A percentile compares a stretch with the other conserved stretches of the same genome.
Evolutionary conservation across 2,113 vertebrate genomes (phyloP).

Genomic region (Bombycilla garrulus): DNA sequence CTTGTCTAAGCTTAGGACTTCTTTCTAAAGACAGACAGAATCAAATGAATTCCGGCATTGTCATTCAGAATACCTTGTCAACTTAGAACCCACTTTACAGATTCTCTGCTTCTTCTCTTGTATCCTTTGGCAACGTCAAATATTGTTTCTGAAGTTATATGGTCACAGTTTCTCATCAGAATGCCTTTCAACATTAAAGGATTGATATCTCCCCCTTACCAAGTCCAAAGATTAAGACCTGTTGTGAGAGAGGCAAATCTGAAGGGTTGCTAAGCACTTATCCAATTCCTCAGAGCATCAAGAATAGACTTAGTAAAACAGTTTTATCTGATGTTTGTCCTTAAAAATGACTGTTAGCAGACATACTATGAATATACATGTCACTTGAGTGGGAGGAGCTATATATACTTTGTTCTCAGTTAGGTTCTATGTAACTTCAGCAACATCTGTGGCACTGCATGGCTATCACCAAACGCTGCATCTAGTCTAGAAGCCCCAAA

Average conservation of each 20-base stretch:
- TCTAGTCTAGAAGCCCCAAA: not conserved
- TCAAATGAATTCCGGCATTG: not conserved
- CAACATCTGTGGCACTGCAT: not conserved
- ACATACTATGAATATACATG: not conserved
- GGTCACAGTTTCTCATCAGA: not conserved
- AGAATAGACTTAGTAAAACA: not conserved
- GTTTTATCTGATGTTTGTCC: not conserved
- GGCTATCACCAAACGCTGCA: not conserved
- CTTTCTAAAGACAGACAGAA: not conserved
- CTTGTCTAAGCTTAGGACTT: not conserved
- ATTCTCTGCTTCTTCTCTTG: not conserved
- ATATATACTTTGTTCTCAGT: not conserved
- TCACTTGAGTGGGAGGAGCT: not conserved
- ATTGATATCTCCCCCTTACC: not conserved
- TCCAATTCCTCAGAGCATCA: not conserved
- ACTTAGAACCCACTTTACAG: not conserved
- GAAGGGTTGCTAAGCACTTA: not conserved
- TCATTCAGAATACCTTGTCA: not conserved
- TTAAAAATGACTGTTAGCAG: not conserved
- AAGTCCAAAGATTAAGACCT: not conserved
- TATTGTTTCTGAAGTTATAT: not conserved
- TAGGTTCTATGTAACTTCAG: not conserved
- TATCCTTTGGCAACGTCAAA: not conserved
- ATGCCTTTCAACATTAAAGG: not conserved
- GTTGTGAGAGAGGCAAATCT: not conserved